phyloP scores from a whole-genome alignment of 2,113 vertebrate genomes.

The Kryptolebias marmoratus region DNA sequence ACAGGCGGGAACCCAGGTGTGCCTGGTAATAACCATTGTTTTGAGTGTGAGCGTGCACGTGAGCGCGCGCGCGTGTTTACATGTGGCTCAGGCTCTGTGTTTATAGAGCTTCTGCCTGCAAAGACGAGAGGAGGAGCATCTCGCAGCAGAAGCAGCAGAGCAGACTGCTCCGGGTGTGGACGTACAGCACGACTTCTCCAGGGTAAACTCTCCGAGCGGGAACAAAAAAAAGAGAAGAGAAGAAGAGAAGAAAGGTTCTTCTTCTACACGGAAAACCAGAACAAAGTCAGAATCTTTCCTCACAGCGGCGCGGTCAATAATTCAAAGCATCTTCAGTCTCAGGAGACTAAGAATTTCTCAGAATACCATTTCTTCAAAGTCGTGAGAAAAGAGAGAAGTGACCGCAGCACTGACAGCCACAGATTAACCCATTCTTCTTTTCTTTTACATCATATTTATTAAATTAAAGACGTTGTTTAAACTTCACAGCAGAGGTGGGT shows the following conservation, averaged over 20 bases:
- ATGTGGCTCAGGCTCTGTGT: slow-evolving; percentile 62
- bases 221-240: neutral
- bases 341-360: neutral
- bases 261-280: neutral
- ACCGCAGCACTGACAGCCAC: too few species aligned
- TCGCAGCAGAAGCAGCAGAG: slow-evolving; percentile 51
- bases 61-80: slow-evolving; percentile 49
- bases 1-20: slow-evolving; percentile 84
- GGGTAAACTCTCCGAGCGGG: slow-evolving; percentile 8
- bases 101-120: slow-evolving; percentile 62
- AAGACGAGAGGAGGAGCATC: slow-evolving; percentile 57
- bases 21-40: slow-evolving; percentile 84
- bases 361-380: neutral
- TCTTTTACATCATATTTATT: too few species aligned
- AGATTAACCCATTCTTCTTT: too few species aligned
- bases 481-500: too few species aligned
- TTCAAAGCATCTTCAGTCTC: neutral
- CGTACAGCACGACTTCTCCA: slow-evolving; percentile 22
- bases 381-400: neutral
- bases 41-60: slow-evolving; percentile 59
- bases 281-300: neutral
- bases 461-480: too few species aligned
- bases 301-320: neutral
- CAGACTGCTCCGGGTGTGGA: slow-evolving; percentile 56
- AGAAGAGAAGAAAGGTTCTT: neutral